Percentiles rank a stretch among this genome's conserved stretches.
phyloP scores from a whole-genome alignment of 2,888 invertebrate species.

The Scrobipalpa atriplicella region DNA sequence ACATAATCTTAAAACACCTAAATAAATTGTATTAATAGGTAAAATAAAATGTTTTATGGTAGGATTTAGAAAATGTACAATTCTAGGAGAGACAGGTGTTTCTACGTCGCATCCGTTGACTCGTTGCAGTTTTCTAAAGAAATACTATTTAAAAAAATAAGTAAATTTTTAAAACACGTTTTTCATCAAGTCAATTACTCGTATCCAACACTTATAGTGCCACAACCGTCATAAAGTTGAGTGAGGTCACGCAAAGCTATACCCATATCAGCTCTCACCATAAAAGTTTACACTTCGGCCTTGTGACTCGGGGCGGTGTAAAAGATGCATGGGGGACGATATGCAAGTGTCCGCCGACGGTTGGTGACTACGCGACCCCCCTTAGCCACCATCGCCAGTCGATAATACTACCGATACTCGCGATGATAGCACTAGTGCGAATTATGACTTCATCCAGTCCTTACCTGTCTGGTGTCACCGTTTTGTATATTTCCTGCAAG shows the following conservation, averaged over 20 bases:
- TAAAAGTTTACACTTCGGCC: conserved; percentile 36
- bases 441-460: conserved; percentile 24
- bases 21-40: too few species aligned
- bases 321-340: conserved; percentile 53
- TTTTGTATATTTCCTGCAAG: conserved; percentile 49
- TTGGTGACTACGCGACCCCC: background rate
- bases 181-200: conserved; percentile 4
- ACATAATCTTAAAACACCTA: too few species aligned
- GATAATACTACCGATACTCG: conserved; percentile 49
- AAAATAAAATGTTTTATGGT: too few species aligned
- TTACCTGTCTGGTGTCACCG: conserved; percentile 22
- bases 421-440: conserved; percentile 37
- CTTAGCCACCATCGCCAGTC: conserved; percentile 37
- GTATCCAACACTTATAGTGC: background rate
- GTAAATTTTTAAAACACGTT: background rate
- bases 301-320: conserved; percentile 51
- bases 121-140: too few species aligned
- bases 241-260: conserved; percentile 29
- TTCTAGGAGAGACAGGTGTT: too few species aligned
- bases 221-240: conserved; percentile 28
- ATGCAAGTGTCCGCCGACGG: background rate
- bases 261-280: background rate
- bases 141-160: too few species aligned
- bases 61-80: too few species aligned
- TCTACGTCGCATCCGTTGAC: too few species aligned